Base-by-base conservation (phyloP, 2,113 vertebrate genomes). In the Microtus richardsoni region DNA sequence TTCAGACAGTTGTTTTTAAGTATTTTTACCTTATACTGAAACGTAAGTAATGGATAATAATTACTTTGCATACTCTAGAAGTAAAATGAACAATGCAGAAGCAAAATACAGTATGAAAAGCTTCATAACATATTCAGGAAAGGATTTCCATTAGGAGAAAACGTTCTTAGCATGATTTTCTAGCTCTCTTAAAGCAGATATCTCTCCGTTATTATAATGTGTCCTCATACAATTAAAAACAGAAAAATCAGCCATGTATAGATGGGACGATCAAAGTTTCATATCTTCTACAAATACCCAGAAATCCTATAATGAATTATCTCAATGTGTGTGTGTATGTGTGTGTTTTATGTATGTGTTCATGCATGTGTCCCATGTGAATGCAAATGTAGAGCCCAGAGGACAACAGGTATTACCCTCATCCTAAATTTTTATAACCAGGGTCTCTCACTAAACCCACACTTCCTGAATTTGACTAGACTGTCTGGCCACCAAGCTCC, bases 11-110 rank as follows among this genome's bases (percentile, higher is more conserved):
- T 8, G 58, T 84, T 95, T 93, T 79, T 47, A 79, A 83, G 47
- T 94, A 66, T 86, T 92, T 94, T 91, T 96, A 88, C 30, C 68
- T 95, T 39, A 86, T 82, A 28, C 44, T 73, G 36, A 95, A 96
- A 93, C 11, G 52, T 54, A 88, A 64, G 17, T 79, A 94, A 85
- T 88, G 24, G 75, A 19, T 30, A 75, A 84, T 94, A 84, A 93
- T 93, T 95, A 17, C 36, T 73, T 78, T 92, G n/a, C 89, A 58
- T 94, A 49, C 30, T 74, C 8, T 89, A 88, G 54, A 91, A 85
- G 77, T 75, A 54, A 87, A 95, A 84, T 62, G 49, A 86, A 91
- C 66, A 95, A 86, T n/a, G 36, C 28, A 95, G 36, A 91, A 54
- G 33, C 44, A 85, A 58, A 47, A 73, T 82, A 78, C 7, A 41